Percentiles rank a stretch among this genome's conserved stretches.
phyloP scores from a whole-genome alignment of 2,888 invertebrate genomes.

The Rosalia funebris region DNA sequence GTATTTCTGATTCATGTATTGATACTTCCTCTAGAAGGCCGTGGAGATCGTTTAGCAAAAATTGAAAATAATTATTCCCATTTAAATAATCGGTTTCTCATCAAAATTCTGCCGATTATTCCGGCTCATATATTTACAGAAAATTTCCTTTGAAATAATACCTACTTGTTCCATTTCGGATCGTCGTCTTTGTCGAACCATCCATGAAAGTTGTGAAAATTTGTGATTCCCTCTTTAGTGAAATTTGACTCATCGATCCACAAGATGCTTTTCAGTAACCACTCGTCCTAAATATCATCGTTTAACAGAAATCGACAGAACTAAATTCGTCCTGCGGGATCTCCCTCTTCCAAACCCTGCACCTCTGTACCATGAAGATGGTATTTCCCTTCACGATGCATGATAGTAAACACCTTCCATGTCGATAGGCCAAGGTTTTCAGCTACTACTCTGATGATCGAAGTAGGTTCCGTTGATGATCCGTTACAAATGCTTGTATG shows the following conservation, averaged over 20 bases:
- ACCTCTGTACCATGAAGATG: too few species aligned
- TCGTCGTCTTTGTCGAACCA: not conserved
- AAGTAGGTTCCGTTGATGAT: too few species aligned
- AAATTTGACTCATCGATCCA: not conserved
- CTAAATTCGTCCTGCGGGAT: not conserved
- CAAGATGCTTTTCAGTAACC: not conserved
- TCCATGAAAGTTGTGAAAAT: not conserved
- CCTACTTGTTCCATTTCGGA: not conserved
- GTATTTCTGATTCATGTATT: too few species aligned
- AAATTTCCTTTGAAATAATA: not conserved
- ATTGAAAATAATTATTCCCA: slow-evolving; percentile 1
- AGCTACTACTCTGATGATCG: too few species aligned
- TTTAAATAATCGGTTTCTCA: not conserved
- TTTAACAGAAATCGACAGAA: not conserved
- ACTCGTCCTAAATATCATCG: not conserved
- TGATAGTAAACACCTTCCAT: too few species aligned
- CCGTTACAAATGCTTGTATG: too few species aligned
- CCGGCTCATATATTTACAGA: not conserved
- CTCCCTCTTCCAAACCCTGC: not conserved
- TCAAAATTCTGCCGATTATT: not conserved
- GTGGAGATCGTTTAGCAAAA: too few species aligned
- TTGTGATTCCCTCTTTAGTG: not conserved
- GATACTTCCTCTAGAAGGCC: too few species aligned
- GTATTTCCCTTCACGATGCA: too few species aligned
- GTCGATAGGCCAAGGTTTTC: too few species aligned